A percentile compares a stretch with the other conserved stretches of the same genome.
Evolutionary conservation across 2,888 invertebrate genomes (phyloP).

Genomic region (Spilosoma lubricipeda): DNA sequence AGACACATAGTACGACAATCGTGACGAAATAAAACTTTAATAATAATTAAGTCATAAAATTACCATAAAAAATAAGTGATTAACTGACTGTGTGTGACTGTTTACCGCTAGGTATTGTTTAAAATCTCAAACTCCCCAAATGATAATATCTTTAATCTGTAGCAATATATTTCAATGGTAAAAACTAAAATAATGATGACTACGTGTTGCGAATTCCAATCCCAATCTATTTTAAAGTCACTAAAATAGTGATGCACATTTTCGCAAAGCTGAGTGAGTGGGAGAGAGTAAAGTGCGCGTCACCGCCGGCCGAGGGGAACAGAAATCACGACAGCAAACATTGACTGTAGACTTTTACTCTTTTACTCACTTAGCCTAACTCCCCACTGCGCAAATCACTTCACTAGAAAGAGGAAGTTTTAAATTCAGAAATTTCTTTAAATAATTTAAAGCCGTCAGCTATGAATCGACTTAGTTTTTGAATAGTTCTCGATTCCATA

Average conservation of each 20-base stretch:
- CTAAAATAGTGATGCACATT: slow-evolving; percentile 60
- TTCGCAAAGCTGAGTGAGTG: slow-evolving; percentile 49
- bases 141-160: neutral
- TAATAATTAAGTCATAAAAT: neutral
- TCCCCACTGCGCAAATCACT: slow-evolving; percentile 78
- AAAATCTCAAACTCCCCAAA: neutral
- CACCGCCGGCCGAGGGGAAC: slow-evolving; percentile 72
- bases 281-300: slow-evolving; percentile 62
- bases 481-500: slow-evolving; percentile 62
- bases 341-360: slow-evolving; percentile 84
- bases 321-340: slow-evolving; percentile 85
- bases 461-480: slow-evolving; percentile 66
- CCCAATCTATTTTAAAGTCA: slow-evolving; percentile 36
- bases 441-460: slow-evolving; percentile 68
- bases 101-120: neutral
- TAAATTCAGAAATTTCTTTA: slow-evolving; percentile 69
- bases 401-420: slow-evolving; percentile 73
- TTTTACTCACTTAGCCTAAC: slow-evolving; percentile 83
- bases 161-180: neutral
- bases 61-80: neutral
- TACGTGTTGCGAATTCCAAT: slow-evolving; percentile 36
- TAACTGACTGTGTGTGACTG: neutral
- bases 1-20: neutral
- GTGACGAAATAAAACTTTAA: neutral
- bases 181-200: slow-evolving; percentile 34